Evolutionary conservation across 2,113 vertebrate genomes (phyloP), one percentile per base, ranked within the genome.

Genomic region (Meleagris gallopavo): DNA sequence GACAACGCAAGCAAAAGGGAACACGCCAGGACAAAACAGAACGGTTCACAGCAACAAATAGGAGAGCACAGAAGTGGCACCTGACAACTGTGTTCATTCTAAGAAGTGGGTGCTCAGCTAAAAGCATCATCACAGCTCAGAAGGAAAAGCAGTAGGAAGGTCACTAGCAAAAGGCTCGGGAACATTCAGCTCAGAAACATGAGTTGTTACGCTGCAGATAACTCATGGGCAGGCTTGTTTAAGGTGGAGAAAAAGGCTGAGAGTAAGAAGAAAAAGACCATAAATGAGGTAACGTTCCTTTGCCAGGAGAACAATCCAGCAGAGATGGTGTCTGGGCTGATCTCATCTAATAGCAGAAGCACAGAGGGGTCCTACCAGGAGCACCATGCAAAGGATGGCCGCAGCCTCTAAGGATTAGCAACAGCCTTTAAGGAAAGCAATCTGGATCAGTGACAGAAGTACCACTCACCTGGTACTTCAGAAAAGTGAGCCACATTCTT

Each of bases 401-500:
- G 25, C 67, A 81, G 41, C 1, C 70, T 65, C 43, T 15, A n/a
- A 60, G 2, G 2, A 52, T 29, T 5, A 57, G 61, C n/a, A 24
- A 15, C 1, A 7, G n/a, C n/a, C n/a, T n/a, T n/a, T n/a, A n/a
- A n/a, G 20, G 64, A 80, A n/a, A 38, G 32, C 8, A 1, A 61
- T 3, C 3, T 25, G 50, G 45, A 50, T 2, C 17, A 7, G 29
- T 2, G 10, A 9, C 48, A 27, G 34, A 9, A 22, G 18, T 2
- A 34, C 13, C 11, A 46, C 93, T 91, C 97, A 99, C 99, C 98
- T 98, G 98, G 91, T 99, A 97, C 94, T 99, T 99, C 57, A 99
- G 97, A 86, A 99, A 99, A 17, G 96, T 91, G 10, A 99, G 98
- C 99, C 99, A 99, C 98, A 99, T 98, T 48, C 89, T 97, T 94